phyloP scores from a whole-genome alignment of 2,113 vertebrate genomes.

The Drymodes brunneopygia region DNA sequence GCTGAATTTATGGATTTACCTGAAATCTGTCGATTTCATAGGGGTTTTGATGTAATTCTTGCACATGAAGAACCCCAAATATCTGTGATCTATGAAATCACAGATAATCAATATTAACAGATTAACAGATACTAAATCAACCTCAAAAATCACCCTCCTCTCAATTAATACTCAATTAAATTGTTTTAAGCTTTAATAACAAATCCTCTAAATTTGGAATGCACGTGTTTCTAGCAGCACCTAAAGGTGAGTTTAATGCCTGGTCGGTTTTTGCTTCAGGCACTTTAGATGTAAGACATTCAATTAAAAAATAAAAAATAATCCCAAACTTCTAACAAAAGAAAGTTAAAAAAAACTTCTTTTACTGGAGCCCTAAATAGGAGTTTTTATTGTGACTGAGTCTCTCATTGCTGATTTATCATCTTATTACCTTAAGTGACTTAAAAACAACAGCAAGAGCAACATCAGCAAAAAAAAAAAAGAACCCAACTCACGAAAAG shows the following conservation, averaged over 20 bases:
- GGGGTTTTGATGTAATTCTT: background rate
- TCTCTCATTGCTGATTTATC: background rate
- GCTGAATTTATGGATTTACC: background rate
- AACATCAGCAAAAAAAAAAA: background rate
- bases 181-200: background rate
- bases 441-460: background rate
- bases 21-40: background rate
- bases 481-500: too few species aligned
- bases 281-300: background rate
- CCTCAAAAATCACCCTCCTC: background rate
- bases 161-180: background rate
- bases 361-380: background rate
- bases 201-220: background rate
- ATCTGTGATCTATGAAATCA: too few species aligned
- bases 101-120: too few species aligned
- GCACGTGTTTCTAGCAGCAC: background rate
- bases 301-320: background rate
- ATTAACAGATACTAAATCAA: background rate
- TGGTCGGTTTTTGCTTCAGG: background rate
- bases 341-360: background rate
- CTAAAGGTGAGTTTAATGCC: background rate
- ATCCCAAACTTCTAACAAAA: background rate
- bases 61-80: fast-evolving
- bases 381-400: background rate
- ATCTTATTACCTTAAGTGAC: background rate